Evolutionary conservation across 2,888 invertebrate species (phyloP).

Genomic region (Macroteleia sp.): DNA sequence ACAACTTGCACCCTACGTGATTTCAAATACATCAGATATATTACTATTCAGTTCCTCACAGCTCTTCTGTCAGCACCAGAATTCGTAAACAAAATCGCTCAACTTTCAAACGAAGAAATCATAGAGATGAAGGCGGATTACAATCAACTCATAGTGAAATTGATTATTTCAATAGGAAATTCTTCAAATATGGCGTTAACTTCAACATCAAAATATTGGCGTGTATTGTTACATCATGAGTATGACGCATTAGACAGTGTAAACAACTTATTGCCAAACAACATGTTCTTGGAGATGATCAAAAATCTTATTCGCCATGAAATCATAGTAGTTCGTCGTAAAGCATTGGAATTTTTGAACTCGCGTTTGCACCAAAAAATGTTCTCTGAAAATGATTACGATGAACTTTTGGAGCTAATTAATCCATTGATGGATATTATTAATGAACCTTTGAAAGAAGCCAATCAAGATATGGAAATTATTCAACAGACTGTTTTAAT

Average conservation of each 20-base stretch:
- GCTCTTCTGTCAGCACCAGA: conserved; percentile 88
- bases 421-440: conserved; percentile 87
- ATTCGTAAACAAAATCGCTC: conserved; percentile 88
- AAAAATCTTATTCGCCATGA: conserved; percentile 89
- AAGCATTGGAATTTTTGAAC: conserved; percentile 94
- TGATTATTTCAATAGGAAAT: conserved; percentile 88
- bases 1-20: conserved; percentile 89
- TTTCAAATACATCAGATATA: conserved; percentile 93
- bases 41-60: conserved; percentile 89
- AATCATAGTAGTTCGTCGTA: conserved; percentile 89
- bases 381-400: conserved; percentile 85
- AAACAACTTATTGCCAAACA: conserved; percentile 90
- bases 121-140: conserved; percentile 87
- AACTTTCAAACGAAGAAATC: conserved; percentile 84
- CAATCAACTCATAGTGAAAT: conserved; percentile 88
- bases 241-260: conserved; percentile 90
- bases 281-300: conserved; percentile 92
- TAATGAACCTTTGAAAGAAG: conserved; percentile 83
- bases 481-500: conserved; percentile 93
- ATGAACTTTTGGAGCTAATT: conserved; percentile 86
- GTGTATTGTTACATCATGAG: conserved; percentile 90
- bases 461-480: conserved; percentile 87
- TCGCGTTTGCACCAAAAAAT: conserved; percentile 90
- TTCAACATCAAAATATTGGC: conserved; percentile 94
- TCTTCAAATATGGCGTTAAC: conserved; percentile 88